Evolutionary conservation across 1,140 invertebrate genomes (phyloP), one percentile per base, ranked within the genome.

Genomic region (Thaumatotibia leucotreta): DNA sequence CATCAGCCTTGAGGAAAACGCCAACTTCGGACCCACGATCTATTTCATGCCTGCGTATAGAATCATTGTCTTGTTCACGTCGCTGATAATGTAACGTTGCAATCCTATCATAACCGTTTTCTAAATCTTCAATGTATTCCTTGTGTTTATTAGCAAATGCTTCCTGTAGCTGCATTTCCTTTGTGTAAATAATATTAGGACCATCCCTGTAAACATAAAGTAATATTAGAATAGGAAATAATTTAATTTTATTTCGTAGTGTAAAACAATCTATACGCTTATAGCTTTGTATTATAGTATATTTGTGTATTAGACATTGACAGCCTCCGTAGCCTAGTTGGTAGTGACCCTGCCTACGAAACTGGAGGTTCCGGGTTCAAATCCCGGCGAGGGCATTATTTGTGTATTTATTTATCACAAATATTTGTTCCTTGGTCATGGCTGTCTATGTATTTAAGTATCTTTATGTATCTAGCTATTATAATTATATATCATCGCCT

Each of bases 11-110:
- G 31, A 84, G 73, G 67, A 93, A 93, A 49, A 88, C 87, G 32
- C 77, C 83, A 33, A 80, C 83, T 65, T 96, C 95, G 9, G 95
- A 96, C n/a, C 94, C 95, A 50, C 95, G 89, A 63, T 96, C 95
- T 29, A 95, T 93, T 86, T 96, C 95, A 76, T 96, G 95, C 63
- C 94, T 91, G 62, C 93, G 89, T 45, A 96, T 91, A 0, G 95
- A 96, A 74, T 96, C 95, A 23, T 93, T 91, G 64, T 96, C 95
- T 82, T 92, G 83, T 73, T 89, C 89, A 79, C 88, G 84, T 65
- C 75, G 73, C 70, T 86, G 82, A 67, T 91, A 85, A 75, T 92
- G 75, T 62, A 91, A 76, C n/a, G 88, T 92, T 27, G 89, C 88
- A 64, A 92, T 92, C 66, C 91, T 84, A 50, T 89, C 85, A 63